Evolutionary conservation across 2,888 invertebrate genomes (phyloP).

Genomic region (Eristalinus aeneus): DNA sequence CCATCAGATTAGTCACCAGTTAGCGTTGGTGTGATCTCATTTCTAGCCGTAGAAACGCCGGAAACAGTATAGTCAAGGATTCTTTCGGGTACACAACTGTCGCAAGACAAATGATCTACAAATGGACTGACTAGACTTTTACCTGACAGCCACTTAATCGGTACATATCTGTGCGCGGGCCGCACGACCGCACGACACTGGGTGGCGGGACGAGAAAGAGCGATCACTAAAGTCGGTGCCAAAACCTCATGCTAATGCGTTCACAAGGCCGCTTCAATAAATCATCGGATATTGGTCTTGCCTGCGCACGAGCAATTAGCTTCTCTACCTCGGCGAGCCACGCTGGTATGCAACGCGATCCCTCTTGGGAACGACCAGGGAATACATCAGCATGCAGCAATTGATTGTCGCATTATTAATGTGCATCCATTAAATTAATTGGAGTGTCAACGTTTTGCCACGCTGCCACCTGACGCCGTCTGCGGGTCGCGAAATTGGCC

Average conservation of each 20-base stretch:
- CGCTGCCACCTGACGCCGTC: slow-evolving; percentile 34
- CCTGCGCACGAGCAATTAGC: slow-evolving; percentile 34
- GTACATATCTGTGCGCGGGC: neutral
- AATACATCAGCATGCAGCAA: slow-evolving; percentile 24
- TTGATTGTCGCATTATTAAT: slow-evolving; percentile 60
- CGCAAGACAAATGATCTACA: neutral
- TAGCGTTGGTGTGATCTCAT: neutral
- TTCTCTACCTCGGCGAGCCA: neutral
- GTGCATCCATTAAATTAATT: slow-evolving; percentile 67
- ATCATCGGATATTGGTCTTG: slow-evolving; percentile 56
- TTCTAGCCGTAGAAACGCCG: neutral
- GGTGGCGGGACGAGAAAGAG: neutral
- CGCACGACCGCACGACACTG: too few relatives aligned
- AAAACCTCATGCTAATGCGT: slow-evolving; percentile 68
- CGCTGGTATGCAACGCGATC: neutral
- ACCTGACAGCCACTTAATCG: neutral
- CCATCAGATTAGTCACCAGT: neutral
- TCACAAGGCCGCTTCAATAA: slow-evolving; percentile 61
- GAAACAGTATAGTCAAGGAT: neutral
- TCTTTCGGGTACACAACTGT: neutral
- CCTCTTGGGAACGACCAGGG: slow-evolving; percentile 2
- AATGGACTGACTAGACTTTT: neutral
- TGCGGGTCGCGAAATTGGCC: neutral
- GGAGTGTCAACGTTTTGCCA: slow-evolving; percentile 63
- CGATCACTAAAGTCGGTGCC: slow-evolving; percentile 35